phyloP scores from a whole-genome alignment of 2,113 vertebrate genomes.

The Myodes glareolus region DNA sequence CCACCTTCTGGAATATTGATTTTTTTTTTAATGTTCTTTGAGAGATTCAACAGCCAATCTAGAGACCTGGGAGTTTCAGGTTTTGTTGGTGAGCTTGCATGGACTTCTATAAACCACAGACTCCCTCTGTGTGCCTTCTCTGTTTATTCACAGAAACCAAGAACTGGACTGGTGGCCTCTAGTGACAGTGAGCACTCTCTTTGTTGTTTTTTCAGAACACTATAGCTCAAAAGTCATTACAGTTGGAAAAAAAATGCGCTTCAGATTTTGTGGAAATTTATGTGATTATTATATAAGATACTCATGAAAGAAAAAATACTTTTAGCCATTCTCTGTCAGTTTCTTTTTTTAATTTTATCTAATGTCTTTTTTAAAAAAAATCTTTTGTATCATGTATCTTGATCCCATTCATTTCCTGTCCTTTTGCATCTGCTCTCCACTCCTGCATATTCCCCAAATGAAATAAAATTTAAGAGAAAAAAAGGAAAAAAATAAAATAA shows the following conservation, averaged over 20 bases:
- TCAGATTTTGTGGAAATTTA: background rate
- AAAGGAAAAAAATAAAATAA: no score
- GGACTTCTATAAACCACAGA: background rate
- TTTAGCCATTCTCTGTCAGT: background rate
- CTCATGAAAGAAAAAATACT: background rate
- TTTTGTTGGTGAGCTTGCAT: background rate
- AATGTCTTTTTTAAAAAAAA: no score
- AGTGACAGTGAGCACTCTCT: background rate
- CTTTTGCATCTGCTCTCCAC: no score
- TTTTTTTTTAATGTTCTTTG: background rate
- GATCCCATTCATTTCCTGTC: no score
- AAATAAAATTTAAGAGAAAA: no score
- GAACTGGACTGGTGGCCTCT: background rate
- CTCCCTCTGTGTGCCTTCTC: background rate
- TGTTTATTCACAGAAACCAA: background rate
- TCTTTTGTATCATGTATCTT: no score
- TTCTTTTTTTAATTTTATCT: background rate
- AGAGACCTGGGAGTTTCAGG: background rate
- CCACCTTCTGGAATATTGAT: constrained; percentile 20
- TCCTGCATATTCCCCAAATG: no score
- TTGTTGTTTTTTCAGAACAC: background rate
- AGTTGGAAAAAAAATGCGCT: background rate
- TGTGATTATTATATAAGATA: background rate
- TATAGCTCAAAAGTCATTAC: background rate
- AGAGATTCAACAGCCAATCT: background rate